phyloP scores from a whole-genome alignment of 2,888 invertebrate species.

The Drosophila bunnanda region DNA sequence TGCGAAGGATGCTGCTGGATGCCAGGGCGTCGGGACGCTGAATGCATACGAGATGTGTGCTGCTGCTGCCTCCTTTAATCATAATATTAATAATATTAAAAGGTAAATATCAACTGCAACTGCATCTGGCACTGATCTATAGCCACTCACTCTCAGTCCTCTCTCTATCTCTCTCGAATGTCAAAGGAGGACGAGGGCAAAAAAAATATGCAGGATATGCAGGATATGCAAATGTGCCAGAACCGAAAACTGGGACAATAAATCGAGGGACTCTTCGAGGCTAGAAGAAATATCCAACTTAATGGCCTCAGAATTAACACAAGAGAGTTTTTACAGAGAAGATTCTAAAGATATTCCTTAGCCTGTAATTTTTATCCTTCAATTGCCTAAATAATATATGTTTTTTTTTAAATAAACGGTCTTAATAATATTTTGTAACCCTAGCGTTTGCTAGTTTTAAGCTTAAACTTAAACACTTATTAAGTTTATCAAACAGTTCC shows the following conservation, averaged over 20 bases:
- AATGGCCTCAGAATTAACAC: neutral
- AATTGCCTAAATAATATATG: neutral
- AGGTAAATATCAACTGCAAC: constrained; percentile 73
- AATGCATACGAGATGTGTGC: constrained; percentile 35
- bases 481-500: neutral
- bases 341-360: neutral
- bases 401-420: no score
- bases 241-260: constrained; percentile 23
- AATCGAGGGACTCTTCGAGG: neutral
- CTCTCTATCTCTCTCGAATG: neutral
- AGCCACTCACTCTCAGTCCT: constrained; percentile 30
- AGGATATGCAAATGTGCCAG: constrained; percentile 23
- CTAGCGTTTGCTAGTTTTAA: no score
- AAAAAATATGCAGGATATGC: constrained; percentile 37
- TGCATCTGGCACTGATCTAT: constrained; percentile 75
- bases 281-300: neutral
- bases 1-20: constrained; percentile 24
- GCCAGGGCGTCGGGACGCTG: constrained; percentile 34
- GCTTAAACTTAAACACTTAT: no score
- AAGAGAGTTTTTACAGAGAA: neutral
- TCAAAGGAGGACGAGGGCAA: constrained; percentile 4
- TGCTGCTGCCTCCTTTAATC: constrained; percentile 54
- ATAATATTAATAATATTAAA: constrained; percentile 75
- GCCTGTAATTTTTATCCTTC: neutral
- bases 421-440: neutral